These are phyloP conservation scores for Actinernus sp. DNA, from an alignment of 92 coral and sea anemone genomes.

Conservation along the genomic window DNA sequence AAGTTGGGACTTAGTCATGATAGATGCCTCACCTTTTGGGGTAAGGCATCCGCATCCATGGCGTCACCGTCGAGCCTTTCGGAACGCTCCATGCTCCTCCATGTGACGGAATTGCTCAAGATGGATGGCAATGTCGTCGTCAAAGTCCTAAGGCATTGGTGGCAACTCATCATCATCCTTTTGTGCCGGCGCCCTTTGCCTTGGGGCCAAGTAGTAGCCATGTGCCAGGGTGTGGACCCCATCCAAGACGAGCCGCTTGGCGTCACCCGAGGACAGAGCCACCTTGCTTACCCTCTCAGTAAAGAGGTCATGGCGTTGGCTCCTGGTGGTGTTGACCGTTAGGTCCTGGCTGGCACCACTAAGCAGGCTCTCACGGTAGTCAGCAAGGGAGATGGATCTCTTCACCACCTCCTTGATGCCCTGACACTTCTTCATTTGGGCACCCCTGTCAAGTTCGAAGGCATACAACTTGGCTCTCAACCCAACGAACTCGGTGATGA, in stretches of 20 bases:
- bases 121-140: too few species aligned
- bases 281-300: constrained; percentile 1
- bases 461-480: constrained; percentile 44
- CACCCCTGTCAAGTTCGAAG: neutral
- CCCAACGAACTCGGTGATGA: constrained; percentile 34
- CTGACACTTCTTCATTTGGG: neutral
- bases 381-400: neutral
- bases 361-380: constrained; percentile 4
- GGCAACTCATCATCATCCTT: too few species aligned
- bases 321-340: constrained; percentile 4
- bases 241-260: constrained; percentile 8
- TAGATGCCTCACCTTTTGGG: too few species aligned
- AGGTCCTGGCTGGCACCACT: neutral
- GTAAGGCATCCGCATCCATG: too few species aligned
- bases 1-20: too few species aligned
- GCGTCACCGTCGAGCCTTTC: too few species aligned
- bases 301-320: constrained; percentile 4
- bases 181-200: too few species aligned
- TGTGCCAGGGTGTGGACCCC: constrained; percentile 12
- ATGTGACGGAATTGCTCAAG: too few species aligned
- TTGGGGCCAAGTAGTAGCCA: neutral
- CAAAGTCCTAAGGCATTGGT: too few species aligned
- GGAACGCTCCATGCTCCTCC: too few species aligned
- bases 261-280: constrained; percentile 6
- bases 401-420: constrained; percentile 12